phyloP scores from a whole-genome alignment of 1,140 invertebrate species.

The Tribolium madens region DNA sequence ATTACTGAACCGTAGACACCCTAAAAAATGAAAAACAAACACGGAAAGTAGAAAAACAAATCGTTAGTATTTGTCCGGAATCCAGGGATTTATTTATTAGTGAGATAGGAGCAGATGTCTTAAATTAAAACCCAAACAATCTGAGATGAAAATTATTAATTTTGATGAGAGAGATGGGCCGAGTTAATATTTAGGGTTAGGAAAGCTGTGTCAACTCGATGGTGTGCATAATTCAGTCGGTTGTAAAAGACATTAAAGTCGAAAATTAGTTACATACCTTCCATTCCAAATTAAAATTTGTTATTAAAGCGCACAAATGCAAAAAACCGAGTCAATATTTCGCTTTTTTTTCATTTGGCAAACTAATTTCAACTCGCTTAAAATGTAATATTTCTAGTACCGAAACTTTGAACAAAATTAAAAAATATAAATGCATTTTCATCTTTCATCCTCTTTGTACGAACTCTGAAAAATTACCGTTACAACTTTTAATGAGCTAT shows the following conservation, averaged over 20 bases:
- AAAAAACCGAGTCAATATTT: background rate
- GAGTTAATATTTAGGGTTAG: conserved; percentile 29
- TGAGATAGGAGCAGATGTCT: background rate
- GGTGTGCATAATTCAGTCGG: conserved; percentile 27
- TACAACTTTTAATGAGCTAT: conserved; percentile 3
- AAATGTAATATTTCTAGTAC: background rate
- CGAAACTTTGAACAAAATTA: background rate
- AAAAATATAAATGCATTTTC: background rate
- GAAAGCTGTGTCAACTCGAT: conserved; percentile 16
- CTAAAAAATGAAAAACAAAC: conserved; percentile 24
- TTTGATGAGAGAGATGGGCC: background rate
- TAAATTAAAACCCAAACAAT: background rate
- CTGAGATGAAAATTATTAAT: conserved; percentile 6
- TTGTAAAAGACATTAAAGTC: conserved; percentile 35
- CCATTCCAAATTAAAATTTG: conserved; percentile 24
- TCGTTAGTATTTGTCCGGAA: conserved; percentile 1
- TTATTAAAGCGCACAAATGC: background rate
- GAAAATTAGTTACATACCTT: conserved; percentile 30
- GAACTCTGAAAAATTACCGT: background rate
- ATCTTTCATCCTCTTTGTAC: background rate
- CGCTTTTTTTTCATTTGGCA: background rate
- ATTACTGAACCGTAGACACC: background rate
- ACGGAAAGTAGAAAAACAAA: background rate
- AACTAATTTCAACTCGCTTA: background rate
- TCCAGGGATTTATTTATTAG: background rate